Evolutionary conservation across 2,888 invertebrate species (phyloP), one percentile per base, ranked within the genome.

Genomic region (Nemoura dubitans): DNA sequence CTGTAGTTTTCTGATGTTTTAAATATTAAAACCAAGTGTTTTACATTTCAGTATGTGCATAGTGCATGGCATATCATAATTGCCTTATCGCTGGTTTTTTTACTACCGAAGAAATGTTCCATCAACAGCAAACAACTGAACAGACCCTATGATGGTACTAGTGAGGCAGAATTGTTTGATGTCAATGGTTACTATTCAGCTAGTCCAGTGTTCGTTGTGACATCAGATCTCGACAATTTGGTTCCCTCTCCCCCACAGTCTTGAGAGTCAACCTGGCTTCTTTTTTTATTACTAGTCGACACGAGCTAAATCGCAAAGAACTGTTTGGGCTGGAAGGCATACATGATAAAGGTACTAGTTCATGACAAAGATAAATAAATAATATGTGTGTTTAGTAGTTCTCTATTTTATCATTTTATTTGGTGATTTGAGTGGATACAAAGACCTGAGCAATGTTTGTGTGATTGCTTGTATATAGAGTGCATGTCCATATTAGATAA

Each of bases 61-160:
- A 94, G 94, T 89, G 91, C 92, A 27, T 94, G 94, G 94, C 94
- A 94, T 89, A 92, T 93, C 77, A 91, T 93, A 83, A 94, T 94
- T 90, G 93, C 94, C 1, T 89, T 93, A 78, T 93, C 93, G 14
- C 91, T 94, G 76, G 90, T 94, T 85, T 94, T 94, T 90, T 90
- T 94, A 27, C 90, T 94, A 43, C 94, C 94, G 88, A 90, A 86
- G 82, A 87, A 87, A 36, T 88, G 87, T 78, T 78, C 83, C 27
- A 43, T 59, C 42, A 76, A 85, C 30, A 81, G 76, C 21, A 84
- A 84, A 16, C 28, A 26, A 1, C 27, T 25, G 27, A 82, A 42
- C 27, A 85, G 86, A 0, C 10, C 84, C 16, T 87, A 85, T 36
- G 82, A 85, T 27, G 87, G 88, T n/a, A 78, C 88, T 14, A 88